These are phyloP conservation scores for Brachyptera risi DNA, from an alignment of 2,888 invertebrate genomes.

Conservation along the genomic window DNA sequence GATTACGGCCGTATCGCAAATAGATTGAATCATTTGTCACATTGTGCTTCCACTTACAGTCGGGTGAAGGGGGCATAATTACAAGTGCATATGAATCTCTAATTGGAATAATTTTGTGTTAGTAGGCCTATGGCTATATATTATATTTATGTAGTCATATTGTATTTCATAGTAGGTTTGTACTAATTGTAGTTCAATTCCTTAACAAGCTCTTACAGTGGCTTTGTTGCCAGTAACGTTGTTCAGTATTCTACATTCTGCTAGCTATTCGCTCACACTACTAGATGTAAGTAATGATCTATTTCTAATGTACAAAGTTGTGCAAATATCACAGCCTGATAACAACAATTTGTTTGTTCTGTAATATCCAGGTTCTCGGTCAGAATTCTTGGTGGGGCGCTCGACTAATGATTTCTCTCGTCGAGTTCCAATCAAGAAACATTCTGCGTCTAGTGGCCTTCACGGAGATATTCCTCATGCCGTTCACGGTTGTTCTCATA, in stretches of 20 bases:
- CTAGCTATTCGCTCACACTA: conserved; percentile 84
- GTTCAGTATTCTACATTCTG: conserved; percentile 88
- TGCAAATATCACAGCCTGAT: not conserved
- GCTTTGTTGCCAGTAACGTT: conserved; percentile 85
- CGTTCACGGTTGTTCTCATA: conserved; percentile 51
- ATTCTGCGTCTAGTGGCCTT: conserved; percentile 88
- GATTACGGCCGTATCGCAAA: too few relatives aligned
- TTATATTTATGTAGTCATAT: too few relatives aligned
- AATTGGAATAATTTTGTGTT: too few relatives aligned
- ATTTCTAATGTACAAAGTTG: too few relatives aligned
- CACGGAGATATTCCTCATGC: conserved; percentile 76
- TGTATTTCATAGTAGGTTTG: too few relatives aligned
- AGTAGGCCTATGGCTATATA: too few relatives aligned
- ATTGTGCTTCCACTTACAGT: too few relatives aligned
- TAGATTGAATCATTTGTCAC: too few relatives aligned
- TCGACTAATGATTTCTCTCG: conserved; percentile 76
- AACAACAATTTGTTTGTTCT: not conserved
- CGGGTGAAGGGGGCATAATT: too few relatives aligned
- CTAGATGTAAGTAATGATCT: conserved; percentile 93
- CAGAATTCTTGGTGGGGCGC: conserved; percentile 89
- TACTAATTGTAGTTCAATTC: conserved; percentile 24
- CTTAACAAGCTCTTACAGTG: conserved; percentile 57
- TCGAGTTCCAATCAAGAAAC: conserved; percentile 86
- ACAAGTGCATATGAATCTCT: too few relatives aligned
- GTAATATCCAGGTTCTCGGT: conserved; percentile 69